phyloP scores from a whole-genome alignment of 2,888 invertebrate species.

The Eupeodes latifasciatus region DNA sequence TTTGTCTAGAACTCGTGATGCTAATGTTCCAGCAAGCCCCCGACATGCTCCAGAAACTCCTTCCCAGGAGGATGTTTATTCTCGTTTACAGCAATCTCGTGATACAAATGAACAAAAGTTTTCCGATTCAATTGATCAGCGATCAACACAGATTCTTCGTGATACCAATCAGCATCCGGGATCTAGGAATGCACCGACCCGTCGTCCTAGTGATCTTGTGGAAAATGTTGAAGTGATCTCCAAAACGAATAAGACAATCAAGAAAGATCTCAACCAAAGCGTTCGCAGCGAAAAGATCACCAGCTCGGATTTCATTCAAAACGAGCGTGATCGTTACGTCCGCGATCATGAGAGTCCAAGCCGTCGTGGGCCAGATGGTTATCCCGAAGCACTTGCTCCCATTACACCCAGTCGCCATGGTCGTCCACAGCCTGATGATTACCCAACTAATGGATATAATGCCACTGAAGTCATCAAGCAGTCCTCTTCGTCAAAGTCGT shows the following conservation, averaged over 20 bases:
- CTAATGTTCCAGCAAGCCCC: conserved; percentile 41
- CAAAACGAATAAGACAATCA: conserved; percentile 70
- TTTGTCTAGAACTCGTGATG: conserved; percentile 68
- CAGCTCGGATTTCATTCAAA: conserved; percentile 76
- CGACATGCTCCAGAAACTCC: conserved; percentile 45
- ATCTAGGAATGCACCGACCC: conserved; percentile 40
- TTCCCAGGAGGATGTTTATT: conserved; percentile 41
- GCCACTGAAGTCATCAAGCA: conserved; percentile 56
- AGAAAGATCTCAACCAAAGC: conserved; percentile 77
- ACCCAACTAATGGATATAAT: conserved; percentile 53
- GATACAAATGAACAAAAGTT: conserved; percentile 58
- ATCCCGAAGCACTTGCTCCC: conserved; percentile 54
- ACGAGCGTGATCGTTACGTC: conserved; percentile 73
- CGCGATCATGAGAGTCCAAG: conserved; percentile 62
- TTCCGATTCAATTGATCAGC: conserved; percentile 61
- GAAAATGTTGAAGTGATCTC: conserved; percentile 79
- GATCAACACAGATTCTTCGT: conserved; percentile 66
- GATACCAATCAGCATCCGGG: conserved; percentile 43
- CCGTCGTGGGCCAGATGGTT: conserved; percentile 48
- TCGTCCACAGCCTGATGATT: conserved; percentile 47
- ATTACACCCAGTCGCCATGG: conserved; percentile 52
- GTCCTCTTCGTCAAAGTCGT: conserved; percentile 79
- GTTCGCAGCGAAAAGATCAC: conserved; percentile 70
- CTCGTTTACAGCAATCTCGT: conserved; percentile 54
- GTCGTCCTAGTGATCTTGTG: conserved; percentile 78